A percentile compares a stretch with the other conserved stretches of the same genome.
These are phyloP conservation scores for Dione vanillae DNA, from an alignment of 2,888 invertebrate genomes.

Conservation along the genomic window DNA sequence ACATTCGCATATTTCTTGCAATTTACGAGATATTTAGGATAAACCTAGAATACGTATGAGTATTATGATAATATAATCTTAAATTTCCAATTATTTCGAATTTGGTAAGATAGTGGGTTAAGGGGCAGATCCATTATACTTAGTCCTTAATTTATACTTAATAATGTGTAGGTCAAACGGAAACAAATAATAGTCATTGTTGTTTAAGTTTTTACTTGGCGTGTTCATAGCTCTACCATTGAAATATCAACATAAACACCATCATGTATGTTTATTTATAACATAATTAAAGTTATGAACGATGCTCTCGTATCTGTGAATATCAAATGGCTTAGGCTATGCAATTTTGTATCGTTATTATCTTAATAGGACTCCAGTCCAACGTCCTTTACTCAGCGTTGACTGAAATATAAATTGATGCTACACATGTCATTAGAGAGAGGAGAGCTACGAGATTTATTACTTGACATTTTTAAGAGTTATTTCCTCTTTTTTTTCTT, in stretches of 20 bases:
- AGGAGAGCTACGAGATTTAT: neutral
- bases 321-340: slow-evolving; percentile 30
- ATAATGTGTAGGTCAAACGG: no score
- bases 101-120: no score
- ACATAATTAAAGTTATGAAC: slow-evolving; percentile 34
- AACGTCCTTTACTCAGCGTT: neutral
- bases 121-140: no score
- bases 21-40: neutral
- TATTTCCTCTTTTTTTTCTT: no score
- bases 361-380: slow-evolving; percentile 15
- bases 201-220: no score
- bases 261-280: slow-evolving; percentile 34
- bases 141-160: no score
- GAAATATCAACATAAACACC: slow-evolving; percentile 8
- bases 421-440: neutral
- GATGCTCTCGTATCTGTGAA: slow-evolving; percentile 32
- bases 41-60: neutral
- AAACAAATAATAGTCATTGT: no score
- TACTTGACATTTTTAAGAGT: neutral
- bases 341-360: slow-evolving; percentile 23
- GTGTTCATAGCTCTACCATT: slow-evolving; percentile 6
- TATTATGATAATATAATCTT: no score
- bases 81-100: no score
- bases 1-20: neutral
- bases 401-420: slow-evolving; percentile 1